These are phyloP conservation scores for Sanderia malayensis DNA, from an alignment of 30 jellyfish, hydroid and myxozoan species.

Conservation along the genomic window DNA sequence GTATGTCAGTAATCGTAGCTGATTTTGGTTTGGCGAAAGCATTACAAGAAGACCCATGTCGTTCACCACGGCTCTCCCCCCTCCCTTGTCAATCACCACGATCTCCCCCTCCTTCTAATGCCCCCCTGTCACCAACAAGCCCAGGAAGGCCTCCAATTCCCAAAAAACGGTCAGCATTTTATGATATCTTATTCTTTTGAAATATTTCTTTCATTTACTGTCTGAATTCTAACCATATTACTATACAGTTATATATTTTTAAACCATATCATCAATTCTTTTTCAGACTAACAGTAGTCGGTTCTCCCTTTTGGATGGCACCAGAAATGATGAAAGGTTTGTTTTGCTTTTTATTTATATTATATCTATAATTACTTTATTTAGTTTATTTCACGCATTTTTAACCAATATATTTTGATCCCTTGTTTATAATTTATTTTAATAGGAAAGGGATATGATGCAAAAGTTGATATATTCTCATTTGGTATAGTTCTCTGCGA, in stretches of 20 bases:
- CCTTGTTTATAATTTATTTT: too few species aligned
- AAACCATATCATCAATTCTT: too few species aligned
- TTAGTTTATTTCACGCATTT: too few species aligned
- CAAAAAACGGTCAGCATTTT: slow-evolving; percentile 35
- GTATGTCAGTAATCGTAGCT: slow-evolving; percentile 74
- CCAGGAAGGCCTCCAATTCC: slow-evolving; percentile 52
- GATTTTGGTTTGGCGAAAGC: slow-evolving; percentile 85
- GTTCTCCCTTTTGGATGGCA: slow-evolving; percentile 94
- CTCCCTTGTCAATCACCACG: neutral
- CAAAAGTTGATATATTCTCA: slow-evolving; percentile 76
- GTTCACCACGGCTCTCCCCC: slow-evolving; percentile 54
- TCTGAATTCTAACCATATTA: too few species aligned
- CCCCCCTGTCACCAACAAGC: slow-evolving; percentile 39
- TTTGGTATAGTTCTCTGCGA: slow-evolving; percentile 80
- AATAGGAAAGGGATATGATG: slow-evolving; percentile 87
- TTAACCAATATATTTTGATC: too few species aligned
- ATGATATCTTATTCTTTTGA: neutral
- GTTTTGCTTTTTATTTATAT: too few species aligned
- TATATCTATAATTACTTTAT: too few species aligned
- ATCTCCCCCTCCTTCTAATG: slow-evolving; percentile 12
- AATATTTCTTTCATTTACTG: too few species aligned
- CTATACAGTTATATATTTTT: too few species aligned
- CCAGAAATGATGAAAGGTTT: slow-evolving; percentile 88
- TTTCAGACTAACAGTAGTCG: slow-evolving; percentile 71
- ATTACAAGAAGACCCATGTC: slow-evolving; percentile 54